These are phyloP conservation scores for Cairina moschata DNA, from an alignment of 2,113 vertebrate genomes.

Conservation along the genomic window DNA sequence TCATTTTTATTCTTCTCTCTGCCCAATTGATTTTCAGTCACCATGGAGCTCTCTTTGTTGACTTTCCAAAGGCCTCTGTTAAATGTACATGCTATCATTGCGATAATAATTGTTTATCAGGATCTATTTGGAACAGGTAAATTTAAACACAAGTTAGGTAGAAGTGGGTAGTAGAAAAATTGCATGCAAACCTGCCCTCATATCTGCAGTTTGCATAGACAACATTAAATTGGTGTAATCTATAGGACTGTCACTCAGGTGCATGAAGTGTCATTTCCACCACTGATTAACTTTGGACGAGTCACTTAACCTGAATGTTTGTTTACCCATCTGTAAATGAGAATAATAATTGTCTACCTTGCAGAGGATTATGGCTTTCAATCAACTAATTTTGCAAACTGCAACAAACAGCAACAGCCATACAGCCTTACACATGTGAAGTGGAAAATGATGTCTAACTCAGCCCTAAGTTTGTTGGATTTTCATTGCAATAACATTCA, in stretches of 20 bases:
- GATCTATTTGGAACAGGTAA: background rate
- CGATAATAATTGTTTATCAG: slow-evolving; percentile 10
- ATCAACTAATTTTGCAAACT: slow-evolving; percentile 1
- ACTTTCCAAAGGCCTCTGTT: slow-evolving; percentile 15
- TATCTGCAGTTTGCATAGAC: background rate
- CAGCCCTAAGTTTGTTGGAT: background rate
- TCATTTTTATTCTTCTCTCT: slow-evolving; percentile 45
- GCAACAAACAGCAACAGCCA: background rate
- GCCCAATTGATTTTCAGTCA: slow-evolving; percentile 42
- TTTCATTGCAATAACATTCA: background rate
- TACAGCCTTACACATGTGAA: background rate
- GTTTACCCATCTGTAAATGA: background rate
- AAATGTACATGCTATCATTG: slow-evolving; percentile 19
- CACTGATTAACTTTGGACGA: background rate
- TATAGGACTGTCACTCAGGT: background rate
- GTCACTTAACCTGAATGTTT: background rate
- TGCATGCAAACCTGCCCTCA: background rate
- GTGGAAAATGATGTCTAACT: background rate
- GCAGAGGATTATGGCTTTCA: background rate
- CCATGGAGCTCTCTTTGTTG: slow-evolving; percentile 39
- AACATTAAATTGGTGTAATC: background rate
- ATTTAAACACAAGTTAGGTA: background rate
- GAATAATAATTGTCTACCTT: background rate
- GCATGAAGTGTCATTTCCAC: background rate
- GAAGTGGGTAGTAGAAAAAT: background rate